phyloP scores from a whole-genome alignment of 2,797 vertebrate species.

The Melanotaenia nigrans region DNA sequence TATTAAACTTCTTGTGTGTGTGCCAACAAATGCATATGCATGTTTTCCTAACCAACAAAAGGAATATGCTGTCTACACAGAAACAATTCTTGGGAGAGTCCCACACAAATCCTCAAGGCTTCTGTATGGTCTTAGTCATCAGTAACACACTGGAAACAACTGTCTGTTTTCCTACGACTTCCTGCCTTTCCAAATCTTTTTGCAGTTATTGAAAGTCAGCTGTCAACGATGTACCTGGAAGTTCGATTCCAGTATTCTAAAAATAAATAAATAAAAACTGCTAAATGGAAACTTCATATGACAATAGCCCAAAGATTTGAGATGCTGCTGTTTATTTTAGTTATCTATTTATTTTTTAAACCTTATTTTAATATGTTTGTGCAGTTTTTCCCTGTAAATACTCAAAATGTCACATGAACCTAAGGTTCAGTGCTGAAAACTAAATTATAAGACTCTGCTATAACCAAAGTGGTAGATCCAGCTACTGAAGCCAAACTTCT shows the following conservation, averaged over 20 bases:
- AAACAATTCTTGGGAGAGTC: neutral
- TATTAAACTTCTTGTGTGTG: neutral
- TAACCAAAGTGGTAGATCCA: neutral
- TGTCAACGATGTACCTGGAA: neutral
- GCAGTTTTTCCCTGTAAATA: neutral
- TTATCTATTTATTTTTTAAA: neutral
- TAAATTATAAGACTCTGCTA: neutral
- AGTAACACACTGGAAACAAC: neutral
- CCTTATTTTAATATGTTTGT: neutral
- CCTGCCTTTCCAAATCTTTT: neutral
- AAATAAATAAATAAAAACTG: too few species aligned
- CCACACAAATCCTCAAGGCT: neutral
- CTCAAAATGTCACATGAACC: neutral
- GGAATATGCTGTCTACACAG: neutral
- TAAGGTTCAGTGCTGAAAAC: neutral
- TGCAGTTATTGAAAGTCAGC: neutral
- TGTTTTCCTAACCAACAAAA: neutral
- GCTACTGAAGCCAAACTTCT: neutral
- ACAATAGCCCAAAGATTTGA: too few species aligned
- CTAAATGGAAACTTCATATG: neutral
- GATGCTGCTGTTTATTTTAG: neutral
- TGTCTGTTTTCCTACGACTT: neutral
- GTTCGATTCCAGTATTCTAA: too few species aligned
- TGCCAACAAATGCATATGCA: neutral
- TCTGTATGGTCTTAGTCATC: neutral